Percentiles rank a stretch among this genome's conserved stretches.
Evolutionary conservation across 1,140 invertebrate genomes (phyloP).

Genomic region (Mercenaria mercenaria): DNA sequence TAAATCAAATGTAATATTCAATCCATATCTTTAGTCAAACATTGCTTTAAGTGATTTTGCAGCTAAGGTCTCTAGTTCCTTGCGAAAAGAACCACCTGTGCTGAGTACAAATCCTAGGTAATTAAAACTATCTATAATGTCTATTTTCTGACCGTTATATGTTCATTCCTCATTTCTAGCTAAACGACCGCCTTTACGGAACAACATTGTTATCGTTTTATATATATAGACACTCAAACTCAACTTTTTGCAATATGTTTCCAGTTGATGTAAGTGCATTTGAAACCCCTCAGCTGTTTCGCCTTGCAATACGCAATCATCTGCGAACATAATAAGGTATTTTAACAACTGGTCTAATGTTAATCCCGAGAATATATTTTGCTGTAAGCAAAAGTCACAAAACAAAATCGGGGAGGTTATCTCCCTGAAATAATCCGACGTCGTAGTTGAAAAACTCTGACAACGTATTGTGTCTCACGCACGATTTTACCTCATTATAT

Average conservation of each 20-base stretch:
- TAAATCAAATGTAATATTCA: too few relatives aligned
- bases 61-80: too few relatives aligned
- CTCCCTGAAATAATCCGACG: neutral
- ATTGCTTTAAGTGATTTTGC: constrained; percentile 13
- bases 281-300: constrained; percentile 20
- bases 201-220: too few relatives aligned
- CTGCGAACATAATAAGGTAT: neutral
- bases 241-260: too few relatives aligned
- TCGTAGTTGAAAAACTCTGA: neutral
- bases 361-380: neutral
- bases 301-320: constrained; percentile 21
- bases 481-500: constrained; percentile 32
- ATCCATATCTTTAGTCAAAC: neutral
- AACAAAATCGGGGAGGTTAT: neutral
- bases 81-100: too few relatives aligned
- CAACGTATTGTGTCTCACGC: neutral
- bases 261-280: neutral
- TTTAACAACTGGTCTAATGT: neutral
- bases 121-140: too few relatives aligned
- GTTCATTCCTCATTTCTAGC: too few relatives aligned
- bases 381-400: too few relatives aligned
- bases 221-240: too few relatives aligned
- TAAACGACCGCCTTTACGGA: too few relatives aligned
- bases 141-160: too few relatives aligned
- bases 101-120: too few relatives aligned